Evolutionary conservation across 2,113 vertebrate genomes (phyloP).

Genomic region (Lophochroa leadbeateri): DNA sequence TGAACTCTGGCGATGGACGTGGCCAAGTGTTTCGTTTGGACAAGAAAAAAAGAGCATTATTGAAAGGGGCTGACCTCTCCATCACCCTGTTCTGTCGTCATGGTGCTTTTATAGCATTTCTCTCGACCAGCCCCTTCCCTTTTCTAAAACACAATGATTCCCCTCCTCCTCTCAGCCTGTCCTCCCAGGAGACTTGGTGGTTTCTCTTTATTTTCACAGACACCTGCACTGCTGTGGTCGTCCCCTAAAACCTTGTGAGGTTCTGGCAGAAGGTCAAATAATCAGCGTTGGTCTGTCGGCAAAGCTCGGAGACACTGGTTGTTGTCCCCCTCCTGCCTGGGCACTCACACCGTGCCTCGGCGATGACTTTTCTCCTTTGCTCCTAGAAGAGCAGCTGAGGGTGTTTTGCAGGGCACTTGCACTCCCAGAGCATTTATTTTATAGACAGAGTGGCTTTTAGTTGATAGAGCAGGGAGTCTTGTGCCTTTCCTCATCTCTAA

Average conservation of each 20-base stretch:
- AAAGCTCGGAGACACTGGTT: neutral
- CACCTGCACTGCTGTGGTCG: constrained; percentile 14
- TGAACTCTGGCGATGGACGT: constrained; percentile 78
- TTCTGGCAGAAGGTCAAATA: neutral
- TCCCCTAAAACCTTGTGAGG: neutral
- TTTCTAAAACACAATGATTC: constrained; percentile 40
- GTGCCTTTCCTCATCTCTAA: neutral
- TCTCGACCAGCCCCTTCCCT: constrained; percentile 39
- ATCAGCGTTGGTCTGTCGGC: neutral
- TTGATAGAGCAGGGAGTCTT: neutral
- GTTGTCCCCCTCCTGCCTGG: neutral
- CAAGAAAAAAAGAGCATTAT: constrained; percentile 46
- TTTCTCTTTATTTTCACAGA: constrained; percentile 17
- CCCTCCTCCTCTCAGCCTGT: constrained; percentile 21
- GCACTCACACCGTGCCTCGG: neutral
- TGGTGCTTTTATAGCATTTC: constrained; percentile 66
- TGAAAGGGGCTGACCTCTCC: constrained; percentile 69
- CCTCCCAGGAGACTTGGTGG: constrained; percentile 15
- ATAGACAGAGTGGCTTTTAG: neutral
- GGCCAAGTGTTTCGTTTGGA: constrained; percentile 65
- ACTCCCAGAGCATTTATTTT: neutral
- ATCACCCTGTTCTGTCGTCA: constrained; percentile 68
- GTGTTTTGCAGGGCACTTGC: neutral
- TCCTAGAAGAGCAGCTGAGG: neutral
- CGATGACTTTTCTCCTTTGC: neutral